These are phyloP conservation scores for Zaprionus obscuricornis DNA, from an alignment of 2,888 invertebrate genomes.

Conservation along the genomic window DNA sequence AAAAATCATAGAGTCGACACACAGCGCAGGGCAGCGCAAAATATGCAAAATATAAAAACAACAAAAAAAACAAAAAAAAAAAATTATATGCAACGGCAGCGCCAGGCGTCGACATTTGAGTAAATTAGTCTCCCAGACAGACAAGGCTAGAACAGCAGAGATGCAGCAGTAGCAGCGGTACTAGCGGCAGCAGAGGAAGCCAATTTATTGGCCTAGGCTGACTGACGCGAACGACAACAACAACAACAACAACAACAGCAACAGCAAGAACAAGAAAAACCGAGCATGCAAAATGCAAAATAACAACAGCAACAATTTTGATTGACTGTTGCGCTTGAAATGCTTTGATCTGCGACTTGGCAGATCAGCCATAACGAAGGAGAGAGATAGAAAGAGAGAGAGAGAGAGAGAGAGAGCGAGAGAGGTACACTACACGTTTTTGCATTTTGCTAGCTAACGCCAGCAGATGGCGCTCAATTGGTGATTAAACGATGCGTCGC, in stretches of 20 bases:
- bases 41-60: constrained; percentile 32
- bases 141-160: background rate
- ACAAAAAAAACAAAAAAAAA: constrained; percentile 11
- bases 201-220: constrained; percentile 63
- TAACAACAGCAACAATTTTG: constrained; percentile 53
- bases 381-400: background rate
- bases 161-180: no score
- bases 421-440: background rate
- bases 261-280: background rate
- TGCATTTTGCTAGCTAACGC: constrained; percentile 44
- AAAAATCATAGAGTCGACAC: constrained; percentile 1
- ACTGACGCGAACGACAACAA: constrained; percentile 32
- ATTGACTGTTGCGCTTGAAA: constrained; percentile 74
- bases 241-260: constrained; percentile 39
- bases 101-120: constrained; percentile 74
- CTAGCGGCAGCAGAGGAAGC: constrained; percentile 4
- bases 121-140: constrained; percentile 52
- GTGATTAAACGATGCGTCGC: constrained; percentile 32
- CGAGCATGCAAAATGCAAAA: constrained; percentile 17
- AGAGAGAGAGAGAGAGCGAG: background rate
- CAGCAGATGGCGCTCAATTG: constrained; percentile 68
- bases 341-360: constrained; percentile 65
- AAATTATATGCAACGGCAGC: constrained; percentile 45
- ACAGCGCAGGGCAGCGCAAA: constrained; percentile 3
- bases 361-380: no score